Base-by-base conservation (phyloP, 2,797 vertebrate species). In the Graptemys geographica region DNA sequence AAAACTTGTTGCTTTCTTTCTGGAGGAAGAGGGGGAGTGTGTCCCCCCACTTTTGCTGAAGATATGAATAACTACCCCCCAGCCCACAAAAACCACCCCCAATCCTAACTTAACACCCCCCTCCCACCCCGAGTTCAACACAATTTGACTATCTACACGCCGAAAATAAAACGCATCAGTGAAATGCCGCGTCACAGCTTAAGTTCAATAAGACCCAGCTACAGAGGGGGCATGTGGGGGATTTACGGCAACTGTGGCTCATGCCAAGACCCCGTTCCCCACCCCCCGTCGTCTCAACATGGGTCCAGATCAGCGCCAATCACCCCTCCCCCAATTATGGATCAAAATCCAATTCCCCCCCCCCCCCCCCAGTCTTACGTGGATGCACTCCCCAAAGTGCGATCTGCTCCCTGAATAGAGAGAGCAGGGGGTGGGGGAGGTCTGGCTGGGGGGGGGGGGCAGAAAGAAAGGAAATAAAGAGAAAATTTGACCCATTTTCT, bases 391-490 rank as follows among this genome's bases (percentile, higher is more conserved):
- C 72, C 72, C 41, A 76, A 41, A 47, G 72, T 37, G n/a, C 5
- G 19, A 41, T 37, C 65, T 37, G 65, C 65, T 72, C 65, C 65
- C 65, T 41, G 37, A 41, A 23, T 23, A 41, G n/a, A 72, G 65
- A 69, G 65, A 41, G n/a, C 65, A 41, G 65, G 19, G 18, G n/a
- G 13, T 7, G 57, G 9, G n/a, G 65, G 19, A 3, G 59, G 31
- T 33, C 13, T 31, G 59, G n/a, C 18, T 41, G 28, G 65, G 65
- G 19, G 25, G 25, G 37, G 37, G 62, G 62, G 7, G 3, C 5
- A 15, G 65, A 98, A 98, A 98, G 98, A 98, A 97, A 98, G 98
- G 98, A 98, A 98, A 98, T 99, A 98, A 62, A 98, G 98, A 98
- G 98, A 98, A 98, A 98, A 99, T 99, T 98, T 96, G 96, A 96